phyloP scores from a whole-genome alignment of 2,888 invertebrate species.

The Nowickia ferox region DNA sequence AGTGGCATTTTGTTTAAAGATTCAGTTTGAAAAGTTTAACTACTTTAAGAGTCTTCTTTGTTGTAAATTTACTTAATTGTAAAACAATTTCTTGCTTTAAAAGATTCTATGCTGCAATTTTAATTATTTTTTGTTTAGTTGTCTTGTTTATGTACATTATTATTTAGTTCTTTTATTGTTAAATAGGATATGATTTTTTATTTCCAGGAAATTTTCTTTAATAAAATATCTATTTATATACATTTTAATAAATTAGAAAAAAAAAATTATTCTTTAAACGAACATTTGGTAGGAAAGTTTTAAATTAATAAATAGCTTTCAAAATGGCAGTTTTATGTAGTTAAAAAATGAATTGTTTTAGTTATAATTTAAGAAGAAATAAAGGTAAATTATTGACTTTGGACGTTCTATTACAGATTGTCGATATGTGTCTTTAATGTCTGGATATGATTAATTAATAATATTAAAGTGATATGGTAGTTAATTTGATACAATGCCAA shows the following conservation, averaged over 20 bases:
- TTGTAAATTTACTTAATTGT: conserved; percentile 51
- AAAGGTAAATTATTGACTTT: conserved; percentile 15
- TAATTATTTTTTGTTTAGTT: conserved; percentile 8
- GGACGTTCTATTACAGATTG: conserved; percentile 54
- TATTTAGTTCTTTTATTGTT: not conserved
- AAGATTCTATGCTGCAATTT: conserved; percentile 2
- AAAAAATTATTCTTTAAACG: conserved; percentile 3
- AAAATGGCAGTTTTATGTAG: not conserved
- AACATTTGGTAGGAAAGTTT: not conserved
- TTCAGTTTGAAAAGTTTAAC: conserved; percentile 36
- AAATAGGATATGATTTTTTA: conserved; percentile 54
- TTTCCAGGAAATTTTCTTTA: conserved; percentile 36
- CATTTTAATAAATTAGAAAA: conserved; percentile 3
- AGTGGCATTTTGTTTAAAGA: conserved; percentile 57
- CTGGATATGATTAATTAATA: not conserved
- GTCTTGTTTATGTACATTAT: conserved; percentile 23
- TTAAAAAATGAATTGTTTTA: not conserved
- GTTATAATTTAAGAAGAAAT: not conserved
- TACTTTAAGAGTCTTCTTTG: conserved; percentile 60
- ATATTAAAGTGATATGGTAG: not conserved
- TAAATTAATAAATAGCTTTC: not conserved
- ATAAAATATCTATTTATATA: conserved; percentile 13
- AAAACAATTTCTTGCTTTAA: conserved; percentile 17
- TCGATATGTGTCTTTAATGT: conserved; percentile 27
- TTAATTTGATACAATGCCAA: not conserved